Percentiles rank a stretch among this genome's conserved stretches.
These are phyloP conservation scores for Nomia melanderi DNA, from an alignment of 1,140 invertebrate genomes.

Conservation along the genomic window DNA sequence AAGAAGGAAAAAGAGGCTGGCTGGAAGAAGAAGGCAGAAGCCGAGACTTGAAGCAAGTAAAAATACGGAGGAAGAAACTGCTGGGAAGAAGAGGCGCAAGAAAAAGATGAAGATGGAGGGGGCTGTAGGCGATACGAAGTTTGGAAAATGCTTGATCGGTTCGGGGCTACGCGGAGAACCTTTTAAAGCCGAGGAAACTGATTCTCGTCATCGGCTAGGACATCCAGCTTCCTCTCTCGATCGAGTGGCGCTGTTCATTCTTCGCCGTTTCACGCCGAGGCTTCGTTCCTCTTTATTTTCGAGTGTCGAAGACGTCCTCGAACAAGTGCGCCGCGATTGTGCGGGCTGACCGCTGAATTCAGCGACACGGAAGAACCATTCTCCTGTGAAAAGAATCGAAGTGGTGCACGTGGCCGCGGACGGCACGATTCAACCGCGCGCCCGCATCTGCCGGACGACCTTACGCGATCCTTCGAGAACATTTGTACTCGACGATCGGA, in stretches of 20 bases:
- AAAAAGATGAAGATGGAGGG: neutral
- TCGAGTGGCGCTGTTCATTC: conserved; percentile 20
- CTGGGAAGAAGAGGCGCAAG: neutral
- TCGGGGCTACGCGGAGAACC: conserved; percentile 38
- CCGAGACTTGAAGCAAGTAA: conserved; percentile 22
- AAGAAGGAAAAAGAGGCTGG: neutral
- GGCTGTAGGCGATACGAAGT: conserved; percentile 8
- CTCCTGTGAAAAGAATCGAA: conserved; percentile 68
- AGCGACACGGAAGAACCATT: conserved; percentile 77
- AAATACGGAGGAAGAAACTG: conserved; percentile 11
- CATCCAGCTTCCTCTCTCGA: conserved; percentile 7
- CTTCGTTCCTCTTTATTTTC: conserved; percentile 23
- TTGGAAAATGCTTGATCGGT: conserved; percentile 46
- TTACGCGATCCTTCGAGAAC: conserved; percentile 12
- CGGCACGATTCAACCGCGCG: conserved; percentile 28
- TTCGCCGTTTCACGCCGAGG: conserved; percentile 28
- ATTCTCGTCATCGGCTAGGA: conserved; percentile 17
- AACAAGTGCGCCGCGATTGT: conserved; percentile 48
- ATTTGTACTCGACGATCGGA: conserved; percentile 31
- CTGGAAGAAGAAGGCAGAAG: neutral
- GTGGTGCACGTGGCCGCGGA: conserved; percentile 40
- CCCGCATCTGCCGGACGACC: conserved; percentile 19
- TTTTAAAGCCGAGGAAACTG: conserved; percentile 47
- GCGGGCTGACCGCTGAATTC: conserved; percentile 61
- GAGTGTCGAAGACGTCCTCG: conserved; percentile 24